Conservation (phyloP, 2,888 invertebrate genomes). For the Elmis aenea region DNA sequence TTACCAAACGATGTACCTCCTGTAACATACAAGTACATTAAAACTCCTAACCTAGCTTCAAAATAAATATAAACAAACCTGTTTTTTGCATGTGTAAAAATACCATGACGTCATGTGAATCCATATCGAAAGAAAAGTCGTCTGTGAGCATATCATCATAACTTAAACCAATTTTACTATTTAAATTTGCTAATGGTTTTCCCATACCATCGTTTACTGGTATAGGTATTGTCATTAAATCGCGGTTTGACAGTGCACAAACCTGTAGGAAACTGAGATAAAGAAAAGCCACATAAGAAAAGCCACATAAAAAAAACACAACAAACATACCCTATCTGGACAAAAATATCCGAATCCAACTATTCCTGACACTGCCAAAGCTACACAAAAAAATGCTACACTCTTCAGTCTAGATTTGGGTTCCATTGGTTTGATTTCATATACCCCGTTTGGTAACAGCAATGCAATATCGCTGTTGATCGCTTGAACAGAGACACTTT, state of each 20-base stretch:
- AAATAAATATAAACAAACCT: slow-evolving; percentile 51
- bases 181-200: slow-evolving; percentile 38
- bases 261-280: slow-evolving; percentile 49
- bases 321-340: slow-evolving; percentile 69
- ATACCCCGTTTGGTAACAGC: slow-evolving; percentile 70
- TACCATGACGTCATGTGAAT: slow-evolving; percentile 94
- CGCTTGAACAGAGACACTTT: slow-evolving; percentile 74
- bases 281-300: slow-evolving; percentile 7
- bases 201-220: slow-evolving; percentile 51
- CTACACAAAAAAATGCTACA: slow-evolving; percentile 75
- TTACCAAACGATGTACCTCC: slow-evolving; percentile 95
- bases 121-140: slow-evolving; percentile 83
- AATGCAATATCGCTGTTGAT: slow-evolving; percentile 74
- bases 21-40: slow-evolving; percentile 27
- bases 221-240: slow-evolving; percentile 32
- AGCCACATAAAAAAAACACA: slow-evolving; percentile 2
- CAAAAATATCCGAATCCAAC: slow-evolving; percentile 87
- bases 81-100: slow-evolving; percentile 99
- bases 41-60: slow-evolving; percentile 1
- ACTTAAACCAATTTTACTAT: slow-evolving; percentile 65
- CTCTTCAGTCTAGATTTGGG: slow-evolving; percentile 71
- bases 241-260: slow-evolving; percentile 67
- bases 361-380: slow-evolving; percentile 78
- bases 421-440: slow-evolving; percentile 83
- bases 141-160: slow-evolving; percentile 84